Base-by-base conservation (phyloP, 2,113 vertebrate genomes). In the Bubalus kerabau region DNA sequence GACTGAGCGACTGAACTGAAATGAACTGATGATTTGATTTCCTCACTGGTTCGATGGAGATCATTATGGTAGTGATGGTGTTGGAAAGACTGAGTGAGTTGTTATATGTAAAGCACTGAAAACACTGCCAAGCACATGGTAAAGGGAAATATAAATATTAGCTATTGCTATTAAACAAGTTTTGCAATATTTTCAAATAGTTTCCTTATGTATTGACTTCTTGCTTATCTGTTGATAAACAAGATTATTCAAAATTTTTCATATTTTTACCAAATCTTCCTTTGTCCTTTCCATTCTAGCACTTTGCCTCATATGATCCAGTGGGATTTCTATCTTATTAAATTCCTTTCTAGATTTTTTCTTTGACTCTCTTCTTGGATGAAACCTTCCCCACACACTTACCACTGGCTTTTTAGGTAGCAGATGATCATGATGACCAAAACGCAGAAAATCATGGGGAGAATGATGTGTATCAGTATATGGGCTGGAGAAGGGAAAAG, bases 381-480 rank as follows among this genome's bases (percentile, higher is more conserved):
- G 23, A 57, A 95, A 30, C 21, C 28, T 84, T 81, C 54, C 82
- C 64, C 52, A 16, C n/a, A 46, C 43, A 98, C 99, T 98, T 98
- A 99, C 99, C 99, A 98, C 12, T 98, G 97, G 48, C 97, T 98
- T 93, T 98, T 99, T 98, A 98, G 98, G 92, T 52, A 94, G 80
- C 98, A 99, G 0, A 89, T 0, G 40, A 98, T 56, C 40, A 85
- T 95, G 89, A 90, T 11, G 52, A 99, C 10, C 23, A 97, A 19
- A 46, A 97, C 7, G 28, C 97, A 96, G 30, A 98, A 2, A 16
- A 97, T 24, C 96, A 98, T 60, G 96, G 89, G 90, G 92, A 95
- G 43, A 60, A 98, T 28, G 80, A 98, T 85, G 3, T 12, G 76
- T 0, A 96, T n/a, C 76, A 98, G 89, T 12, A 54, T 13, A 46